These are phyloP conservation scores for Sceliomorpha sp. DNA, from an alignment of 2,888 invertebrate species.

Conservation along the genomic window DNA sequence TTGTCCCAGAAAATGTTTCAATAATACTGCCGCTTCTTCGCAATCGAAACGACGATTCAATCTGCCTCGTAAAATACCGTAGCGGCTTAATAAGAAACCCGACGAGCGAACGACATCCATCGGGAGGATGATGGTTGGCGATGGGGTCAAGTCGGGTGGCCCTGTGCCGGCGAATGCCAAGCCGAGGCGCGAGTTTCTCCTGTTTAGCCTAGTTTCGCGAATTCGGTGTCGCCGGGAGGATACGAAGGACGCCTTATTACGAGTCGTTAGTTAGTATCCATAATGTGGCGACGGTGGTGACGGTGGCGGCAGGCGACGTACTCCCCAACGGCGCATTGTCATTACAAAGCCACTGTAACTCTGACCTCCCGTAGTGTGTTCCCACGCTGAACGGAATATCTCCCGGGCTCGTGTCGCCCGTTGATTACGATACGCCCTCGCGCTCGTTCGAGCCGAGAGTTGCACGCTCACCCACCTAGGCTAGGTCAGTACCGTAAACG, in stretches of 20 bases:
- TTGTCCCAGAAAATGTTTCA: too few species aligned
- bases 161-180: too few species aligned
- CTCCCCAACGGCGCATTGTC: conserved; percentile 54
- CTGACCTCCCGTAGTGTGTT: conserved; percentile 73
- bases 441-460: conserved; percentile 56
- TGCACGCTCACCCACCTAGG: conserved; percentile 64
- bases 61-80: conserved; percentile 10
- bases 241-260: conserved; percentile 32
- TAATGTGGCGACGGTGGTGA: too few species aligned
- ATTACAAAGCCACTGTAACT: conserved; percentile 58
- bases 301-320: too few species aligned
- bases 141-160: background rate
- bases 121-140: conserved; percentile 24
- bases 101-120: conserved; percentile 16
- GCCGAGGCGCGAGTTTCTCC: too few species aligned
- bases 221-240: conserved; percentile 40
- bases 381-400: conserved; percentile 74
- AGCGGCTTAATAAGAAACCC: conserved; percentile 32
- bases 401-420: conserved; percentile 65
- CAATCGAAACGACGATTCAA: too few species aligned
- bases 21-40: too few species aligned
- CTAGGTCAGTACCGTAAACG: conserved; percentile 74
- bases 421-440: conserved; percentile 74
- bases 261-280: too few species aligned
- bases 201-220: conserved; percentile 16